phyloP scores from a whole-genome alignment of 2,113 vertebrate species.

The Uria aalge region DNA sequence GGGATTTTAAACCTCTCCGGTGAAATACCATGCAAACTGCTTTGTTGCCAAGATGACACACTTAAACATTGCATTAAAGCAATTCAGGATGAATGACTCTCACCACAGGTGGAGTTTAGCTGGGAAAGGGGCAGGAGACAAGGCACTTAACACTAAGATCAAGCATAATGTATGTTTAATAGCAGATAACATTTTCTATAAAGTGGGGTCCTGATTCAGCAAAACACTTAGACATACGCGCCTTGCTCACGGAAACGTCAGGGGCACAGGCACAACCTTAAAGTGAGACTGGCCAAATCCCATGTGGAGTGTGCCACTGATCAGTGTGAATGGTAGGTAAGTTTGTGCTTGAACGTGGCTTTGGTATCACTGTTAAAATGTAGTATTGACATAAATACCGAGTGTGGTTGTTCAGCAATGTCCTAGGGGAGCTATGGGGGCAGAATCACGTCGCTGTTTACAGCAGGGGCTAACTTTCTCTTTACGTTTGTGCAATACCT shows the following conservation, averaged over 20 bases:
- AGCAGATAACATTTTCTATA: background rate
- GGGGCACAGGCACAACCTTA: background rate
- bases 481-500: background rate
- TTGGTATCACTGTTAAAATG: background rate
- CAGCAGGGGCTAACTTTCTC: background rate
- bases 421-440: background rate
- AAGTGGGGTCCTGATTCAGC: background rate
- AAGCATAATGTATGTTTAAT: background rate
- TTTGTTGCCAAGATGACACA: background rate
- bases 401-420: background rate
- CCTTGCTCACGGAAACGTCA: background rate
- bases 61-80: conserved; percentile 13
- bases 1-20: conserved; percentile 18
- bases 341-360: background rate
- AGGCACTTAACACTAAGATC: background rate
- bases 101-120: background rate
- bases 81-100: conserved; percentile 26
- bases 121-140: background rate
- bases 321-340: background rate
- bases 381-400: background rate
- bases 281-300: background rate
- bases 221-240: background rate
- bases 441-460: background rate
- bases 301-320: background rate
- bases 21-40: background rate